phyloP scores from a whole-genome alignment of 2,797 vertebrate genomes.

The Pipistrellus pygmaeus region DNA sequence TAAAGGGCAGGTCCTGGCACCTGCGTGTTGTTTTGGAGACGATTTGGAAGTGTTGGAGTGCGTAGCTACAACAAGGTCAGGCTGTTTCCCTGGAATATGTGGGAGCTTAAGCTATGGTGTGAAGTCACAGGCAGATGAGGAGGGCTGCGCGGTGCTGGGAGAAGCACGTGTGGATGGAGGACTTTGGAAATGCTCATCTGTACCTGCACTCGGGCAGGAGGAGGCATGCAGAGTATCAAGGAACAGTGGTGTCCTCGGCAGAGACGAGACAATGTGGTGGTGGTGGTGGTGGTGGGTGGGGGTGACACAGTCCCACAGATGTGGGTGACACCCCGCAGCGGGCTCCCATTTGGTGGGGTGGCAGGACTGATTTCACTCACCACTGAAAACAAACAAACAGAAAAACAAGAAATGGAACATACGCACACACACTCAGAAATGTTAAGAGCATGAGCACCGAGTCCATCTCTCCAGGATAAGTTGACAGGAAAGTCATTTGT shows the following conservation, averaged over 20 bases:
- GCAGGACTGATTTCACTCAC: not conserved
- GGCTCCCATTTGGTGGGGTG: not conserved
- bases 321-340: not conserved
- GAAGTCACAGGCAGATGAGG: not conserved
- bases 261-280: not conserved
- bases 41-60: not conserved
- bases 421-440: not conserved
- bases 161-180: rapidly evolving
- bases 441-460: not conserved
- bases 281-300: too few species aligned
- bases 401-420: not conserved
- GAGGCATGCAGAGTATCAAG: not conserved
- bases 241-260: not conserved
- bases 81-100: not conserved
- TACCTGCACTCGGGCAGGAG: not conserved
- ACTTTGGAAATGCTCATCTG: not conserved
- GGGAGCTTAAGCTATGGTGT: not conserved
- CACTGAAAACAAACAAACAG: not conserved
- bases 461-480: not conserved
- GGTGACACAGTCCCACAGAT: not conserved
- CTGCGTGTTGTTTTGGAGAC: not conserved
- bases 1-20: not conserved
- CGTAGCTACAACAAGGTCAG: not conserved
- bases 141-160: not conserved
- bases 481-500: conserved; percentile 32